Base-by-base conservation (phyloP, 2,888 invertebrate genomes). In the Desoria tigrina region DNA sequence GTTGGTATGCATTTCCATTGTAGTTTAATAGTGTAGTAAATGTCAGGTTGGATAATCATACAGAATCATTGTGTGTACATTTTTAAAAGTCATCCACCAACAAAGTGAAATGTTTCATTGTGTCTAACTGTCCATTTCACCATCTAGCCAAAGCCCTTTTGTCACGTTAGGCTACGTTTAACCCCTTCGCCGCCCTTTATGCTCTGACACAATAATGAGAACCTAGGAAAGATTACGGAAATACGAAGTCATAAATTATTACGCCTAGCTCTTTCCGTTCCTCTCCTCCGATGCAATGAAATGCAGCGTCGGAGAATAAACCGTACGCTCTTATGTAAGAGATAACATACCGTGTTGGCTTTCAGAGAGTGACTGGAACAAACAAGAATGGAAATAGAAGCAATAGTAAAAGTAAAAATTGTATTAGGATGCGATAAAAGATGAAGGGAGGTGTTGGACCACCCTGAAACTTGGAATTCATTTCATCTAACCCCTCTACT, bases 381-480 rank as follows among this genome's bases (percentile, higher is more conserved):
- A 11, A 32, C 11, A 11, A 32, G 32, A n/a, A n/a, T n/a, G n/a
- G n/a, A 32, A 32, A 32, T 32, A 32, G 32, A 32, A 32, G 32
- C 32, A 32, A 32, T 32, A 7, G 32, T 32, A 32, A n/a, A n/a
- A n/a, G n/a, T 32, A 32, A 32, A 32, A 7, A 32, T 11, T 11
- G 32, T 32, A 32, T 32, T 32, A 11, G 6, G 11, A 32, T 45
- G 27, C 60, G 54, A 27, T 60, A 28, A 18, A 14, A 27, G 60
- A 42, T 59, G 45, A 28, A 28, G 65, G 67, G 65, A 65, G 71
- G 58, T 57, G 65, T 55, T 27, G 54, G 72, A 72, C 72, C 72
- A 72, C 72, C 72, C 66, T 72, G 69, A 65, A 72, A 65, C 55
- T 55, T 60, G 65, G 60, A 68, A 57, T 56, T 61, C 65, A 63